phyloP scores from a whole-genome alignment of 2,888 invertebrate genomes.

The Agapostemon virescens region DNA sequence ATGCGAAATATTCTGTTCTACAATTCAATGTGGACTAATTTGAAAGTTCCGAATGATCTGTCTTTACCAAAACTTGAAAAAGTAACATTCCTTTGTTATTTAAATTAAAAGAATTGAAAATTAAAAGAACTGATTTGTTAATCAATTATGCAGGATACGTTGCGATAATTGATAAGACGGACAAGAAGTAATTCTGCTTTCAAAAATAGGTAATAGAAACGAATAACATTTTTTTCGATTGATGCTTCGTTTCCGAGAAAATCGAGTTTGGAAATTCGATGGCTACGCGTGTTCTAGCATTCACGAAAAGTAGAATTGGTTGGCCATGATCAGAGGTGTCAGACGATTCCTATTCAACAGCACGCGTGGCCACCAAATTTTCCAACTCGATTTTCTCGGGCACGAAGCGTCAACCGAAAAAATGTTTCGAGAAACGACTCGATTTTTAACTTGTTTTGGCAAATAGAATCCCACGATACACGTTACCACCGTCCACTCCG shows the following conservation, averaged over 20 bases:
- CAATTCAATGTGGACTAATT: too few species aligned
- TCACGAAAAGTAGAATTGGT: not conserved
- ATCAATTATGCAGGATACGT: not conserved
- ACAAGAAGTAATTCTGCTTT: not conserved
- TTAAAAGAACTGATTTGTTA: too few species aligned
- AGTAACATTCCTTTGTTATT: too few species aligned
- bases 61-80: too few species aligned
- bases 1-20: too few species aligned
- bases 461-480: not conserved
- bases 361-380: not conserved
- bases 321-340: slow-evolving; percentile 1
- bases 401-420: not conserved
- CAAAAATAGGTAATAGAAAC: not conserved
- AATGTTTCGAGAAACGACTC: not conserved
- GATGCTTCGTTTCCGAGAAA: not conserved
- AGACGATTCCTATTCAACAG: slow-evolving; percentile 2
- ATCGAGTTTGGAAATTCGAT: too few species aligned
- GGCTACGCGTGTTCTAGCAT: not conserved
- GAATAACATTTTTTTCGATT: too few species aligned
- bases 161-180: too few species aligned
- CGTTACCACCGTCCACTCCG: not conserved
- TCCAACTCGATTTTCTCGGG: not conserved
- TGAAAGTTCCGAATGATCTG: too few species aligned
- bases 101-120: too few species aligned
- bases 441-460: not conserved